These are phyloP conservation scores for Conomelus anceps DNA, from an alignment of 2,888 invertebrate genomes.

Conservation along the genomic window DNA sequence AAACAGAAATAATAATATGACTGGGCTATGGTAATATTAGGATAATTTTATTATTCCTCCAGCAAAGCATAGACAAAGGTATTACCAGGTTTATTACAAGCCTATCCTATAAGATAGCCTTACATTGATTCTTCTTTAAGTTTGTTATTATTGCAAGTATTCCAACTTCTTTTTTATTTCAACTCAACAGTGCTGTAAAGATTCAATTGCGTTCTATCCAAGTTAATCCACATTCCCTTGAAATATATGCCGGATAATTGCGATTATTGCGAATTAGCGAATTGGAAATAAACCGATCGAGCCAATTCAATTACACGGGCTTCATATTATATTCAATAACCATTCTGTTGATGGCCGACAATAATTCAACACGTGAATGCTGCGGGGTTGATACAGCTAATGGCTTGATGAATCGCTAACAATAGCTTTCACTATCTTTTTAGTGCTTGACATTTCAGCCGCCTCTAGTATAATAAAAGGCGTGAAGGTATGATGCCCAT, in stretches of 20 bases:
- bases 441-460: not conserved
- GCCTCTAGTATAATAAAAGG: not conserved
- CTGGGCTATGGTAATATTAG: too few species aligned
- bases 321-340: not conserved
- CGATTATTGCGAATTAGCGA: not conserved
- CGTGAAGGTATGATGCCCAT: not conserved
- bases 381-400: not conserved
- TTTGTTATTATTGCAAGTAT: too few species aligned
- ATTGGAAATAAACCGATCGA: not conserved
- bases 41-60: too few species aligned
- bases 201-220: not conserved
- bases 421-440: not conserved
- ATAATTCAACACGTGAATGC: not conserved
- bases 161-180: too few species aligned
- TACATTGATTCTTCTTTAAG: too few species aligned
- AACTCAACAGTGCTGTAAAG: not conserved
- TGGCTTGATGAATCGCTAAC: not conserved
- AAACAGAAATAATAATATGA: too few species aligned
- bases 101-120: too few species aligned
- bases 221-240: too few species aligned
- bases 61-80: too few species aligned
- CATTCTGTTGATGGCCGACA: not conserved
- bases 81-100: too few species aligned
- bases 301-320: not conserved
- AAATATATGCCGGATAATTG: not conserved